Base-by-base conservation (phyloP, 2,113 vertebrate genomes). In the Aegithalos caudatus region DNA sequence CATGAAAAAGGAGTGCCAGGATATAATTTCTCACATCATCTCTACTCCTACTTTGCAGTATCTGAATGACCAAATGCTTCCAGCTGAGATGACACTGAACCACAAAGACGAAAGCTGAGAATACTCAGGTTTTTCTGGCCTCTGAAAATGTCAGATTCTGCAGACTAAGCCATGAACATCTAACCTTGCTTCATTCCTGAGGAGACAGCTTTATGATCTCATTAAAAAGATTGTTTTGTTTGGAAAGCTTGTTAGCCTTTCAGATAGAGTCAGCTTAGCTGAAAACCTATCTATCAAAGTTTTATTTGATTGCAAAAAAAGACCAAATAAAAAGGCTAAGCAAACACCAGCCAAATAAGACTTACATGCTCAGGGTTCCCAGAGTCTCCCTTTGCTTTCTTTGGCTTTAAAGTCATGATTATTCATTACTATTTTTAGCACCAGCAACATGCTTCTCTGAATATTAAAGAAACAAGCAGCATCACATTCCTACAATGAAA, bases 381-480 rank as follows among this genome's bases (percentile, higher is more conserved):
- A 21, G 50, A 38, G 40, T 45, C 42, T 64, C 57, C n/a, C 40
- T 72, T 37, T 37, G 9, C 70, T 87, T 88, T 51, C 45, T 81
- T 79, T 81, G 62, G 50, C 67, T 83, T 74, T 69, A 35, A 78
- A 90, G 44, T 35, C 35, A 9, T 67, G 60, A 83, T 76, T 86
- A 73, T 93, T 93, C 24, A 3, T 91, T 74, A 44, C 81, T 95
- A 83, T 67, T 85, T 96, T 95, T 96, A 96, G 80, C 56, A 80
- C 13, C 29, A 69, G 19, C 48, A 58, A 56, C 8, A 2, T 21
- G 31, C 25, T 94, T 79, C 71, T 86, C 35, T 60, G 37, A 61
- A 37, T 53, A 58, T 47, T 58, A 96, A 90, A 51, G 15, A 66
- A 96, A 94, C 61, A 62, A 78, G 85, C 31, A 85, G 57, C 73